These are phyloP conservation scores for Elgaria multicarinata DNA, from an alignment of 2,113 vertebrate species.

Conservation along the genomic window DNA sequence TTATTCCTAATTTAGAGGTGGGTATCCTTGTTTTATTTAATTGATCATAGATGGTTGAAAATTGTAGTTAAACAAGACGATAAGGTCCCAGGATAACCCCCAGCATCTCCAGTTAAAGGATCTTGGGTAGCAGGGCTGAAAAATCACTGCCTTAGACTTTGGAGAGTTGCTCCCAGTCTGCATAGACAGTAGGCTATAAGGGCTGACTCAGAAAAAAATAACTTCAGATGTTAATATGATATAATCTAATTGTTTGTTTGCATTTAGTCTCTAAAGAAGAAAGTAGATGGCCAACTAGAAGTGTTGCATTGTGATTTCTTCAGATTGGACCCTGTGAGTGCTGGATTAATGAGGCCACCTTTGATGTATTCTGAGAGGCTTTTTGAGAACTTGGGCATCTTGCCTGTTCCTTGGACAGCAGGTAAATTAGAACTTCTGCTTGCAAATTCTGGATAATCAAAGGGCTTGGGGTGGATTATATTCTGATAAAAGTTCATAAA, in stretches of 20 bases:
- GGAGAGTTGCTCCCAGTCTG: not conserved
- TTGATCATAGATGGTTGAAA: not conserved
- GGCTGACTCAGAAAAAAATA: not conserved
- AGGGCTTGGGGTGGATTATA: not conserved
- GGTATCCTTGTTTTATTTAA: slow-evolving; percentile 36
- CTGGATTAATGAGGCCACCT: slow-evolving; percentile 74
- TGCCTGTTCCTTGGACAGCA: slow-evolving; percentile 82
- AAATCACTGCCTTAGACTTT: not conserved
- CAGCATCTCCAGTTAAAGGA: not conserved
- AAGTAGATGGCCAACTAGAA: slow-evolving; percentile 80
- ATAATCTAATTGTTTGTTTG: slow-evolving; percentile 19
- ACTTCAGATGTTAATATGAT: not conserved
- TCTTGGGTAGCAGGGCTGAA: not conserved
- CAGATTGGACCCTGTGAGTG: slow-evolving; percentile 82
- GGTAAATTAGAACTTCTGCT: slow-evolving; percentile 60
- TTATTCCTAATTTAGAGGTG: slow-evolving; percentile 88
- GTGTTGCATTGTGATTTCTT: slow-evolving; percentile 91
- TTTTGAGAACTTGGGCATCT: slow-evolving; percentile 85
- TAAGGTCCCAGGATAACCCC: not conserved
- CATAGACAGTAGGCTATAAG: not conserved
- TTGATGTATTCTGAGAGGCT: slow-evolving; percentile 80
- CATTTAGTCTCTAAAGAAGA: slow-evolving; percentile 81
- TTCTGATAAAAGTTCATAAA: not conserved
- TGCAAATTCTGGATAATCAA: not conserved
- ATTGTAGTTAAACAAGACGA: not conserved